phyloP scores from a whole-genome alignment of 2,888 invertebrate species.

The Tenthredo distinguenda region DNA sequence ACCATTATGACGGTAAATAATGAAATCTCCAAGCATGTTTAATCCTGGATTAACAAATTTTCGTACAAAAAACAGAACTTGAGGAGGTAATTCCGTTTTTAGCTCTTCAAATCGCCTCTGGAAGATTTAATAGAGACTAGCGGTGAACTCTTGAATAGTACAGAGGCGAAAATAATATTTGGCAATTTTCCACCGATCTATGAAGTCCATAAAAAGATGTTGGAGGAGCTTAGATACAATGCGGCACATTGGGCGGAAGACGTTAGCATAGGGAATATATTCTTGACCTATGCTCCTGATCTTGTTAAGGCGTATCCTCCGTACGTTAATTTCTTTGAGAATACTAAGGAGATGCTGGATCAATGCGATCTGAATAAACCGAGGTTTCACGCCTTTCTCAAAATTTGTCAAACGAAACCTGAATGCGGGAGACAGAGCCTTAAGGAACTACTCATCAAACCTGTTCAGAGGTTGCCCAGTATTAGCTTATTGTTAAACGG shows the following conservation, averaged over 20 bases:
- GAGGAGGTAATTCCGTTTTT: conserved; percentile 62
- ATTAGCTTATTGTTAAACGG: conserved; percentile 93
- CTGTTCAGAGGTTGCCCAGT: conserved; percentile 98
- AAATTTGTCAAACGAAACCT: conserved; percentile 95
- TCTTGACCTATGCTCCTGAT: conserved; percentile 92
- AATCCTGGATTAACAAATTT: not conserved
- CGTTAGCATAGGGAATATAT: conserved; percentile 91
- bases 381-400: conserved; percentile 98
- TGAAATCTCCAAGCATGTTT: conserved; percentile 34
- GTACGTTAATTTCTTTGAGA: conserved; percentile 98
- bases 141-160: conserved; percentile 89
- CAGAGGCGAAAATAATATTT: conserved; percentile 96
- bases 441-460: conserved; percentile 97
- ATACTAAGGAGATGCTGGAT: conserved; percentile 95
- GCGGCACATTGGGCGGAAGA: conserved; percentile 93
- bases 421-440: conserved; percentile 98
- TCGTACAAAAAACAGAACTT: not conserved
- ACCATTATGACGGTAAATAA: conserved; percentile 92
- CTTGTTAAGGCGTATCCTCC: conserved; percentile 97
- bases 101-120: conserved; percentile 96
- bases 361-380: conserved; percentile 96
- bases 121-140: conserved; percentile 88
- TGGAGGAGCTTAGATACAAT: conserved; percentile 80
- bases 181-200: conserved; percentile 97
- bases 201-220: conserved; percentile 92